Evolutionary conservation across 2,113 vertebrate genomes (phyloP), one percentile per base, ranked within the genome.

Genomic region (Bolborhynchus lineola): DNA sequence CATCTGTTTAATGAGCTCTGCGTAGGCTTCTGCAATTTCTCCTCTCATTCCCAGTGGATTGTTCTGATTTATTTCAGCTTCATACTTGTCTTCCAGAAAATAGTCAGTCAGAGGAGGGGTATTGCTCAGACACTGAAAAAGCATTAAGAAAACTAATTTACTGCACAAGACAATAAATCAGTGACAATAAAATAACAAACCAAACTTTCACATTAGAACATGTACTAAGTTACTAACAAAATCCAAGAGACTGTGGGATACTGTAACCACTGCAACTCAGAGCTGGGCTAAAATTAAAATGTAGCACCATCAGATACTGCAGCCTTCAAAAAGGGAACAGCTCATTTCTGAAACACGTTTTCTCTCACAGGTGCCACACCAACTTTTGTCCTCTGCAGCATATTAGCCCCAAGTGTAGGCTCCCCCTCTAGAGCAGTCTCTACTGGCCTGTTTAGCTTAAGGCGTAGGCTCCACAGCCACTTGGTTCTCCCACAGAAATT

Each of bases 11-110:
- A 99, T 99, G 67, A 99, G 98, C 53, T 99, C 99, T 42, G 99
- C 99, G 10, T 99, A 99, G 80, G 99, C 98, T 97, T 99, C 99
- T 12, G 99, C 99, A 7, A 99, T 99, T 95, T 99, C 99, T 35
- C 99, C 99, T 92, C 99, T 98, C 99, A 99, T 99, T n/a, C 99
- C 99, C 89, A 99, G 97, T 3, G 99, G 99, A 92, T 99, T 99
- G 88, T 99, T 99, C 77, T 99, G 97, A 97, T 99, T 99, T 97
- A 99, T 99, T 95, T 99, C 99, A 4, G 98, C 99, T 96, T 99
- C 99, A 11, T 99, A 99, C 72, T 98, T 98, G 94, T 99, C 99
- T 86, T 99, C 98, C 94, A 99, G 98, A 94, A 99, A 99, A 98
- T 99, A 99, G 68, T 99, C 99, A 3, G 99, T 99, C 95, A 99